Evolutionary conservation across 2,113 vertebrate species (phyloP).

Genomic region (Brachyhypopomus occidentalis): DNA sequence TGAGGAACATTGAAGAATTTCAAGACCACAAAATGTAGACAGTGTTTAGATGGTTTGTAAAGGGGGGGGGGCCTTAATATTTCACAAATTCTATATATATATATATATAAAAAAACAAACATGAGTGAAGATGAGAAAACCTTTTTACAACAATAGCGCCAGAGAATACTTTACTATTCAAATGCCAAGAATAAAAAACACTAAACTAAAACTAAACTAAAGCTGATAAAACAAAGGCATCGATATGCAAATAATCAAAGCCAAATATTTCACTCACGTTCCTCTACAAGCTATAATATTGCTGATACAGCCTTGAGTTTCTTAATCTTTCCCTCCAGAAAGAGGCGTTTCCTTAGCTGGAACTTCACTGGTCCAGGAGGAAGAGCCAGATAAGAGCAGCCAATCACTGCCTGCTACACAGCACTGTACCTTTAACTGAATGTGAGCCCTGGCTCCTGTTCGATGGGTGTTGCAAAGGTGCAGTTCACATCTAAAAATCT

Average conservation of each 20-base stretch:
- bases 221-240: not conserved
- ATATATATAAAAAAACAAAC: not conserved
- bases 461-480: not conserved
- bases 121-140: not conserved
- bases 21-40: not conserved
- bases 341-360: not conserved
- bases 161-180: not conserved
- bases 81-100: not conserved
- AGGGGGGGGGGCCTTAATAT: not conserved
- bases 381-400: not conserved
- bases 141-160: not conserved
- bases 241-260: not conserved
- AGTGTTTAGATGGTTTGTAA: not conserved
- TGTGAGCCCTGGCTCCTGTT: not conserved
- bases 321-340: not conserved
- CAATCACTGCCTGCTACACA: constrained; percentile 1
- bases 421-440: not conserved
- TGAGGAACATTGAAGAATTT: not conserved
- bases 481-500: constrained; percentile 18
- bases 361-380: not conserved
- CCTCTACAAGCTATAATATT: not conserved
- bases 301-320: not conserved
- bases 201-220: not conserved
- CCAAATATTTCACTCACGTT: not conserved
- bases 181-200: not conserved